Conservation (phyloP, 2,888 invertebrate species). For the Myopa tessellatipennis region DNA sequence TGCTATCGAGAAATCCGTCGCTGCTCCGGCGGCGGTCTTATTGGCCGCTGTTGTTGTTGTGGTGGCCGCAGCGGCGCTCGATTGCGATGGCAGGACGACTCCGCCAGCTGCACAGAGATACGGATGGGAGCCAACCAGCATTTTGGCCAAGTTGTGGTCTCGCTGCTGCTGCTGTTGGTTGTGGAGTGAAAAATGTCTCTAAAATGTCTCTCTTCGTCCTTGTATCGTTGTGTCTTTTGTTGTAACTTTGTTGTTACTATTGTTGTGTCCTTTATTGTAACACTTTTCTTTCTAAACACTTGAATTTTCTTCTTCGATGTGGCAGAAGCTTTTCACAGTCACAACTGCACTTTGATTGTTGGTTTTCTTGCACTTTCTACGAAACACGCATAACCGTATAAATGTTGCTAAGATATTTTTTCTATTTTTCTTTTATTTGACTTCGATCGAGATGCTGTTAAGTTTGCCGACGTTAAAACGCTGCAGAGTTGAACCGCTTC, state of each 20-base stretch:
- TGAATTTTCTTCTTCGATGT: not conserved
- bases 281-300: not conserved
- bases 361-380: too few species aligned
- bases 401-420: not conserved
- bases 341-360: too few species aligned
- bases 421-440: not conserved
- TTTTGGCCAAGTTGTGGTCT: slow-evolving; percentile 46
- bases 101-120: slow-evolving; percentile 56
- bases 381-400: too few species aligned
- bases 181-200: not conserved
- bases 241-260: not conserved
- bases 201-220: not conserved
- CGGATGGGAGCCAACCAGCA: slow-evolving; percentile 64
- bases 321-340: not conserved
- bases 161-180: too few species aligned
- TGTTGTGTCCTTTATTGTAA: slow-evolving; percentile 13
- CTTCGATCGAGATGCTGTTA: not conserved
- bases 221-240: slow-evolving; percentile 6
- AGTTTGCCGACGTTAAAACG: slow-evolving; percentile 37
- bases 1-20: slow-evolving; percentile 94
- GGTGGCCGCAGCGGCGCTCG: slow-evolving; percentile 45
- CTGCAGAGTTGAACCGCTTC: slow-evolving; percentile 12
- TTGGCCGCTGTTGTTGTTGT: slow-evolving; percentile 57
- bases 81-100: slow-evolving; percentile 40
- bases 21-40: slow-evolving; percentile 69